Base-by-base conservation (phyloP, 2,797 vertebrate genomes). In the Megaceryle alcyon region DNA sequence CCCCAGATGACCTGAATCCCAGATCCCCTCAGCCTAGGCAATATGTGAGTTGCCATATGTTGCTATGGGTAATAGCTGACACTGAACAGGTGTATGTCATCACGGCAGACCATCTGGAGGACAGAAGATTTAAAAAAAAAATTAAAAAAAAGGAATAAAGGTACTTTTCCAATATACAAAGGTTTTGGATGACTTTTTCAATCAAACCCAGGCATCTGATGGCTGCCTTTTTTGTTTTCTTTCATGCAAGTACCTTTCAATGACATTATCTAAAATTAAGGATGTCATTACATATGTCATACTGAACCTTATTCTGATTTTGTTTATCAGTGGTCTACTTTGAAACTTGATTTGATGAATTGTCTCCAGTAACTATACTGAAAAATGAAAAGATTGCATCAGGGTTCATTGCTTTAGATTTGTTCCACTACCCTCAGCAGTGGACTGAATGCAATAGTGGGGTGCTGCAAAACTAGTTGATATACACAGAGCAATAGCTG, bases 21-120 rank as follows among this genome's bases (percentile, higher is more conserved):
- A 83, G 91, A 69, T 95, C 94, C 91, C 96, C 31, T 81, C 92
- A 96, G 95, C 97, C 31, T 51, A 96, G 92, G 97, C 97, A 97
- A 95, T 94, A 96, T 97, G 96, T 86, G 91, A 97, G 88, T 72
- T 93, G 95, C 97, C 98, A 98, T 98, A 97, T 98, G 98, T 94
- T 94, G 69, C 75, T 84, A 96, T 97, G 97, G 96, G 94, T 98
- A 97, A 97, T 64, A 94, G 96, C 96, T 97, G 97, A 97, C 49
- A 26, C 97, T 81, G 95, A 98, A 97, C 98, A 98, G 97, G 98
- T 97, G 97, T 95, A 89, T 90, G 92, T 97, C 97, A 95, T 97
- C 94, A 90, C 80, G 92, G 96, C 87, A 96, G 95, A 97, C 97
- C 97, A 97, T 97, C 96, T 97, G 97, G 97, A 98, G 97, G 90